Conservation (phyloP, 1,140 invertebrate genomes). For the Drosophila pachea region DNA sequence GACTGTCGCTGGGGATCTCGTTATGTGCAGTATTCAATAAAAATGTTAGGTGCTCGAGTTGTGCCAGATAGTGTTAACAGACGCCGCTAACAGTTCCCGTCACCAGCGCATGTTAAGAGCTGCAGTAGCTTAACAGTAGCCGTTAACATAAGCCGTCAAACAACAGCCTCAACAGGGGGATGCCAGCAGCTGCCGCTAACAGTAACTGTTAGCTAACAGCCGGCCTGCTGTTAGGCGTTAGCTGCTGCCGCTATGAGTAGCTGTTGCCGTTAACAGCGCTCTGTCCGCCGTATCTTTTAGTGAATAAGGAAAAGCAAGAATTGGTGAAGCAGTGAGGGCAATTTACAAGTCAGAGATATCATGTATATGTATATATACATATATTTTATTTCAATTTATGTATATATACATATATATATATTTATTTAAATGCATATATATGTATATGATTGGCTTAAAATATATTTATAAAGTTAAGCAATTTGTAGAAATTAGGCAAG, state of each 20-base stretch:
- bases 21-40: slow-evolving; percentile 32
- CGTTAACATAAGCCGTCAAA: too few species aligned
- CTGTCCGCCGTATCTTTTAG: slow-evolving; percentile 7
- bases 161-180: too few species aligned
- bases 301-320: slow-evolving; percentile 10
- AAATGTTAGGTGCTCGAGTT: slow-evolving; percentile 30
- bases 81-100: slow-evolving; percentile 4
- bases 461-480: slow-evolving; percentile 65
- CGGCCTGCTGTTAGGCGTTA: background rate
- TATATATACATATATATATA: slow-evolving; percentile 10
- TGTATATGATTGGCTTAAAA: slow-evolving; percentile 48
- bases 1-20: slow-evolving; percentile 5
- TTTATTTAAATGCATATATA: slow-evolving; percentile 35
- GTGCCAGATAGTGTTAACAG: slow-evolving; percentile 23
- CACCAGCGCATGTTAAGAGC: too few species aligned
- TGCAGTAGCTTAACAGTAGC: background rate
- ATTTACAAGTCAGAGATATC: background rate
- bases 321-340: slow-evolving; percentile 11
- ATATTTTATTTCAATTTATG: too few species aligned
- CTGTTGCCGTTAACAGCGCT: slow-evolving; percentile 22
- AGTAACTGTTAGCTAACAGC: background rate
- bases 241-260: slow-evolving; percentile 17
- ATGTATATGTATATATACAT: too few species aligned
- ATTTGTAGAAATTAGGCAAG: slow-evolving; percentile 60
- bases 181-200: too few species aligned